Percentiles rank a stretch among this genome's conserved stretches.
phyloP scores from a whole-genome alignment of 35 echinoderm and acorn worm species.

The Apostichopus californicus region DNA sequence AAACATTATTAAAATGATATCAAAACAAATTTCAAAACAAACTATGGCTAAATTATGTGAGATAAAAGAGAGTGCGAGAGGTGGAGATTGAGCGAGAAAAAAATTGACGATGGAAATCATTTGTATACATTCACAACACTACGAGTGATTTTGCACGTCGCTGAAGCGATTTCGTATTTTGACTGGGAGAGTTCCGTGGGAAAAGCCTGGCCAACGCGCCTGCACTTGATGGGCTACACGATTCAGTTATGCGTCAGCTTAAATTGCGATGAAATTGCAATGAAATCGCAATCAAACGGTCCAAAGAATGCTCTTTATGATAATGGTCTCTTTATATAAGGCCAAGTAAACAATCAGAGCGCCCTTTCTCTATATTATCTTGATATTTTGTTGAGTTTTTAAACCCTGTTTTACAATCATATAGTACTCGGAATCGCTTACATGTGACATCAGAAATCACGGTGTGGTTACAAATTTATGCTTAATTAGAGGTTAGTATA shows the following conservation, averaged over 20 bases:
- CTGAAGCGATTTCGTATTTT: no score
- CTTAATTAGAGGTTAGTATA: conserved; percentile 1
- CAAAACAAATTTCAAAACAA: no score
- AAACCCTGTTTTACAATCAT: not conserved
- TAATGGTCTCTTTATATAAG: not conserved
- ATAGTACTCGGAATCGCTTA: not conserved
- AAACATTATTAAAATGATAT: no score
- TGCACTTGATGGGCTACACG: conserved; percentile 43
- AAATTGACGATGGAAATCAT: no score
- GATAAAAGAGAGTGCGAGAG: no score
- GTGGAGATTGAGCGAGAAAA: no score
- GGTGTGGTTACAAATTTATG: conserved; percentile 16
- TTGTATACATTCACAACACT: no score
- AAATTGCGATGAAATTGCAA: conserved; percentile 37
- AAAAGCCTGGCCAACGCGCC: not conserved
- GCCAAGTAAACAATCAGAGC: conserved; percentile 14
- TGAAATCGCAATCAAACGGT: not conserved
- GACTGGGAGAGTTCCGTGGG: no score
- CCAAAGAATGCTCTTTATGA: not conserved
- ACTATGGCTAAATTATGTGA: no score
- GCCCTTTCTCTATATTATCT: not conserved
- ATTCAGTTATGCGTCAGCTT: not conserved
- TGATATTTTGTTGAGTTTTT: not conserved
- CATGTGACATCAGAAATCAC: conserved; percentile 24
- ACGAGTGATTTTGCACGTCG: no score